A percentile compares a stretch with the other conserved stretches of the same genome.
These are phyloP conservation scores for Sorex araneus DNA, from an alignment of 2,113 vertebrate species.

Conservation along the genomic window DNA sequence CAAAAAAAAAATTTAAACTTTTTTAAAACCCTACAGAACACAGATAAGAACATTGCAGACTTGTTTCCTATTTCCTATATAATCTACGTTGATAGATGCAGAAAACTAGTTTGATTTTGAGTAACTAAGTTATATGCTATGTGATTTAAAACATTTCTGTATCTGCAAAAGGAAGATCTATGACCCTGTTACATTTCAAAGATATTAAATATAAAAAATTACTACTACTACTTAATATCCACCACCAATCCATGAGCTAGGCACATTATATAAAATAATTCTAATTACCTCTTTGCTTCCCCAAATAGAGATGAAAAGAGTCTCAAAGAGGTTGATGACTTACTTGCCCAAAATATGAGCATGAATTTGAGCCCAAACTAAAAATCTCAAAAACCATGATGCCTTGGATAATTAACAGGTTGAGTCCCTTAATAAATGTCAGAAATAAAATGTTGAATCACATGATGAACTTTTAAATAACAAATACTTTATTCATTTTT, in stretches of 20 bases:
- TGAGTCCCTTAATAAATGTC: slow-evolving; percentile 30
- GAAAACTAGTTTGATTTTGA: slow-evolving; percentile 63
- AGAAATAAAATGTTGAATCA: slow-evolving; percentile 47
- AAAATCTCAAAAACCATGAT: background rate
- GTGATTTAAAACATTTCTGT: slow-evolving; percentile 53
- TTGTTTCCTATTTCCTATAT: slow-evolving; percentile 53
- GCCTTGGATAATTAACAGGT: slow-evolving; percentile 48
- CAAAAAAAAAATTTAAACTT: too few relatives aligned
- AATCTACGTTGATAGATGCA: slow-evolving; percentile 26
- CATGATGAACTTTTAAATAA: slow-evolving; percentile 69
- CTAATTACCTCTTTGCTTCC: slow-evolving; percentile 25
- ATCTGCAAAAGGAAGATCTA: slow-evolving; percentile 58
- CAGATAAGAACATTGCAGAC: background rate
- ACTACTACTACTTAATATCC: slow-evolving; percentile 20
- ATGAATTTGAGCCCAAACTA: background rate
- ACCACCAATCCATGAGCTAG: slow-evolving; percentile 59
- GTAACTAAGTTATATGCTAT: background rate
- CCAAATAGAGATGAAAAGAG: slow-evolving; percentile 10
- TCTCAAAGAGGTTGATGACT: slow-evolving; percentile 22
- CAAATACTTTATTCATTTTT: slow-evolving; percentile 66
- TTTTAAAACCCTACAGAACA: too few relatives aligned
- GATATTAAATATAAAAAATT: slow-evolving; percentile 18
- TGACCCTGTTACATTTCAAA: slow-evolving; percentile 41
- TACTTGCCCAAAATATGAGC: slow-evolving; percentile 1
- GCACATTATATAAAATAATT: slow-evolving; percentile 50